Base-by-base conservation (phyloP, 2,113 vertebrate species). In the Nycticebus coucang region DNA sequence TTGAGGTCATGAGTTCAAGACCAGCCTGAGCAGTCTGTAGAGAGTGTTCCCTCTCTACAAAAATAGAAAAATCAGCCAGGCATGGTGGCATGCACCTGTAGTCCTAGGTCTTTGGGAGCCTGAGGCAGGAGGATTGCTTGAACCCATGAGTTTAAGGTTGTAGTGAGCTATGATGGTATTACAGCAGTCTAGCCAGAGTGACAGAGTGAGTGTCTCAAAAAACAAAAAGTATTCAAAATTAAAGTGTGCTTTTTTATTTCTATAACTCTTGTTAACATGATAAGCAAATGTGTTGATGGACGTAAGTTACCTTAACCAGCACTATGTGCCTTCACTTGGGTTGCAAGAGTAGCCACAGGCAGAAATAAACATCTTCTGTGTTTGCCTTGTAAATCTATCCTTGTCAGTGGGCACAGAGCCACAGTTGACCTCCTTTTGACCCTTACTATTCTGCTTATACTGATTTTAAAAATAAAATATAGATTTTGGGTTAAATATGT, bases 401-500 rank as follows among this genome's bases (percentile, higher is more conserved):
- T 88, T 35, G 71, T 93, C 18, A 41, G 35, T 75, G 71, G 55
- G 22, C n/a, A n/a, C 41, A 77, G 7, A 57, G 30, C 71, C 68
- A 90, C 26, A 81, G 57, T n/a, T 4, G 7, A 45, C 30, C 60
- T 84, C 53, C 72, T 68, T 86, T 28, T 85, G 90, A 92, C 45
- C 12, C 37, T 71, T 96, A 87, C 71, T 71, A 72, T 72, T 93
- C 41, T 87, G 69, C 72, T 88, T 82, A 85, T 83, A 81, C 35
- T 92, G 55, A 77, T 92, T 95, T 95, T 89, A 78, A 94, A 89
- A 86, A 80, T 74, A 71, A 91, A 33, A 45, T 86, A 11, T 71
- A 80, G n/a, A 72, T 80, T 95, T 91, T n/a, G 21, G 74, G 50
- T 83, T 93, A 91, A 96, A 64, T 91, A 83, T 69, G 12, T 86